phyloP scores from a whole-genome alignment of 2,797 vertebrate genomes.

The Tinamus major region DNA sequence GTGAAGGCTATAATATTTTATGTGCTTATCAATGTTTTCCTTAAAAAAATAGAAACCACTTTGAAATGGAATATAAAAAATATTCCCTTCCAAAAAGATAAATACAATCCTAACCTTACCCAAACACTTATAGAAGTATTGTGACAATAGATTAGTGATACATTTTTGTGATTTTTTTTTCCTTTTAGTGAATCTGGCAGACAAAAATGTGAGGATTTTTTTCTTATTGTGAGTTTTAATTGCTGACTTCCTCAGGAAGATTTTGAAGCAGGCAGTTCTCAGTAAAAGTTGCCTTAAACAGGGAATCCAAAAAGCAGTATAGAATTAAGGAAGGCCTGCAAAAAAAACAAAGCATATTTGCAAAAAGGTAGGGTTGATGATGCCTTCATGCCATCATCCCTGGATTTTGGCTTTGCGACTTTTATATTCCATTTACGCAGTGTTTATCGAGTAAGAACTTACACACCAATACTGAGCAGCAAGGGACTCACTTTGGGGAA shows the following conservation, averaged over 20 bases:
- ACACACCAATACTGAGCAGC: background rate
- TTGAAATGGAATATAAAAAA: background rate
- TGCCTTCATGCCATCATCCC: background rate
- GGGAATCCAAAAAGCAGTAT: background rate
- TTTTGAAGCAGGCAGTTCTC: background rate
- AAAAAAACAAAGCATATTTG: background rate
- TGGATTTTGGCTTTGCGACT: background rate
- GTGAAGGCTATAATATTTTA: background rate
- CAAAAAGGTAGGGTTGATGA: background rate
- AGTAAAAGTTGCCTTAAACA: background rate
- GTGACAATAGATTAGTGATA: background rate
- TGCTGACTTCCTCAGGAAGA: background rate
- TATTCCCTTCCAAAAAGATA: constrained; percentile 1
- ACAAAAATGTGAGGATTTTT: background rate
- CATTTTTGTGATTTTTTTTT: background rate
- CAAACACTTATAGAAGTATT: background rate
- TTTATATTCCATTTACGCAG: background rate
- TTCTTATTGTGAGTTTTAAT: background rate
- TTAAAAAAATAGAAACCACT: background rate
- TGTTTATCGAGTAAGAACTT: background rate
- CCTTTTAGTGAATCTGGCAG: background rate
- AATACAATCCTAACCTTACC: background rate
- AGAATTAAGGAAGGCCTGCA: background rate
- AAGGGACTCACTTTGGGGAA: background rate
- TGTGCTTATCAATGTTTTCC: background rate